phyloP scores from a whole-genome alignment of 2,797 vertebrate species.

The Crax fasciolata region DNA sequence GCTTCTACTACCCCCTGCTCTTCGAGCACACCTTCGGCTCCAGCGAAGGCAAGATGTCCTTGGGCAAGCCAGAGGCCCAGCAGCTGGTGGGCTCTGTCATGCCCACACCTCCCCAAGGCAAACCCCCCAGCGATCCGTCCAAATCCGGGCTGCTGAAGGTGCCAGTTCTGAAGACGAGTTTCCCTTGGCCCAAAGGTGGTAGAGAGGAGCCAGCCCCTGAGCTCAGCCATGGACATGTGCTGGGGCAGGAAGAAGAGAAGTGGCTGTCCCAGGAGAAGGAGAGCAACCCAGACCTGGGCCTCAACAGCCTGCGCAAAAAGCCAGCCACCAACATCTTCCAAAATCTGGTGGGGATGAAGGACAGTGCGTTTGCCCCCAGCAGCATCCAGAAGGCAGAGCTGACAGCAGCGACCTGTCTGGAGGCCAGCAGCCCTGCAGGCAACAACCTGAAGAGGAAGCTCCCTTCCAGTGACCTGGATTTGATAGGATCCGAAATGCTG shows the following conservation, averaged over 20 bases:
- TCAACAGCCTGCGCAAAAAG: constrained; percentile 64
- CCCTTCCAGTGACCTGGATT: constrained; percentile 79
- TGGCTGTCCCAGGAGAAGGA: constrained; percentile 74
- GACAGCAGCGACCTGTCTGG: constrained; percentile 63
- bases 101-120: constrained; percentile 4
- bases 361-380: not conserved
- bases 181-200: constrained; percentile 81
- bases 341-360: constrained; percentile 39
- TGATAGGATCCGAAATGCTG: constrained; percentile 70
- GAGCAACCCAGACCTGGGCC: constrained; percentile 15
- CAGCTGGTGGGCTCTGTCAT: constrained; percentile 30
- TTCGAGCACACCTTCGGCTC: constrained; percentile 88
- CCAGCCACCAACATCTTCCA: constrained; percentile 70
- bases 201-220: constrained; percentile 84
- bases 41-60: constrained; percentile 75
- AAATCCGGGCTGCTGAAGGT: constrained; percentile 89
- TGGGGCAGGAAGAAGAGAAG: constrained; percentile 72
- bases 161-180: constrained; percentile 82
- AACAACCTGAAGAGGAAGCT: constrained; percentile 85
- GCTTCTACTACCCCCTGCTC: constrained; percentile 94
- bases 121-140: constrained; percentile 75
- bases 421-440: constrained; percentile 58
- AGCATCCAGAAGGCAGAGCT: constrained; percentile 33
- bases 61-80: constrained; percentile 80
- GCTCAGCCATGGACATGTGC: constrained; percentile 33